A percentile compares a stretch with the other conserved stretches of the same genome.
These are phyloP conservation scores for Tapera naevia DNA, from an alignment of 2,797 vertebrate species.

Conservation along the genomic window DNA sequence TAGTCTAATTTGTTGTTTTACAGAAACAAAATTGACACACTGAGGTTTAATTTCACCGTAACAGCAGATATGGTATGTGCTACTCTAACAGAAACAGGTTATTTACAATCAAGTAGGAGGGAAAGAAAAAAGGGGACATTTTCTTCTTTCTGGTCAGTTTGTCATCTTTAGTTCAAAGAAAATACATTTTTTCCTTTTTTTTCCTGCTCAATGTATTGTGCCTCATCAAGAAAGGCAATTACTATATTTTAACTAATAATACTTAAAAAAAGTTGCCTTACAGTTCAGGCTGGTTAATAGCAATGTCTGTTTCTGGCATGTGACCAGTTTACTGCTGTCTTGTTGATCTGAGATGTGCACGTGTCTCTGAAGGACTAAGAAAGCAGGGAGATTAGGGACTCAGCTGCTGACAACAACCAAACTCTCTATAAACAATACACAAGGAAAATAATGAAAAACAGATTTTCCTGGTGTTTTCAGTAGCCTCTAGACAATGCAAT, in stretches of 20 bases:
- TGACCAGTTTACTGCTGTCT: slow-evolving; percentile 62
- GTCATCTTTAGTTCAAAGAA: background rate
- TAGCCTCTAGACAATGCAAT: slow-evolving; percentile 68
- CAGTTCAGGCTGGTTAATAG: slow-evolving; percentile 43
- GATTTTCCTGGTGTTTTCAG: slow-evolving; percentile 64
- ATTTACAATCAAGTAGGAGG: slow-evolving; percentile 28
- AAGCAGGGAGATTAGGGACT: slow-evolving; percentile 70
- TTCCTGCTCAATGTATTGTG: background rate
- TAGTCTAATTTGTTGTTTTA: background rate
- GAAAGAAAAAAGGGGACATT: slow-evolving; percentile 27
- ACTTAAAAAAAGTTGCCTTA: slow-evolving; percentile 20
- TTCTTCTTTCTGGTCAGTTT: slow-evolving; percentile 2
- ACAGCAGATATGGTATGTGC: background rate
- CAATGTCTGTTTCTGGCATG: slow-evolving; percentile 33
- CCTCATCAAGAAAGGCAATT: slow-evolving; percentile 25
- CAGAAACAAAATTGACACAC: background rate
- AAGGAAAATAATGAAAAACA: slow-evolving; percentile 71
- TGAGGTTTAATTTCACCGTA: background rate
- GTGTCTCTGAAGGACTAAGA: slow-evolving; percentile 55
- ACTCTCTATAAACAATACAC: slow-evolving; percentile 70
- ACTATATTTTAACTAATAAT: slow-evolving; percentile 61
- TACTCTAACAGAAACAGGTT: slow-evolving; percentile 39
- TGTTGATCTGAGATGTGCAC: slow-evolving; percentile 65
- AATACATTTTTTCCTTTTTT: background rate
- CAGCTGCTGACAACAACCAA: slow-evolving; percentile 64